phyloP scores from a whole-genome alignment of 2,888 invertebrate species.

The Agrochola circellaris region DNA sequence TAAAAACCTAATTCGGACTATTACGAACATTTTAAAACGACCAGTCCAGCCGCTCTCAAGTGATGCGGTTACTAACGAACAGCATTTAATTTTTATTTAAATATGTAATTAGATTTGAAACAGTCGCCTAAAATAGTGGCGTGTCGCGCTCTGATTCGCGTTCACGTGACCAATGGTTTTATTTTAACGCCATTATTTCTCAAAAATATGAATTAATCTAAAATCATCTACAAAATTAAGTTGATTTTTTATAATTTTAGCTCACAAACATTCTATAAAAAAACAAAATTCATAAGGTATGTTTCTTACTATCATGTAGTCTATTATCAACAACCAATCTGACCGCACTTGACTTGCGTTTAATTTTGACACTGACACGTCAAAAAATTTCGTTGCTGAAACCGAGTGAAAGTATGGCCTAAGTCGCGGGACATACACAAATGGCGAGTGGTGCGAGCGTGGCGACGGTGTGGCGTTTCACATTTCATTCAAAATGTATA shows the following conservation, averaged over 20 bases:
- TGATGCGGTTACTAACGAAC: not conserved
- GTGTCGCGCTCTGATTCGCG: not conserved
- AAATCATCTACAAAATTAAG: not conserved
- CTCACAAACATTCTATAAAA: not conserved
- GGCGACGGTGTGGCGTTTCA: too few relatives aligned
- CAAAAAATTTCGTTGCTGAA: too few relatives aligned
- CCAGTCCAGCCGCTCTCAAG: not conserved
- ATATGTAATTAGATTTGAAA: not conserved
- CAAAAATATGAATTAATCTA: not conserved
- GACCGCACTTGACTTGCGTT: too few relatives aligned
- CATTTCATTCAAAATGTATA: too few relatives aligned
- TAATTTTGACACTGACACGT: too few relatives aligned
- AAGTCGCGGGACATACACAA: too few relatives aligned
- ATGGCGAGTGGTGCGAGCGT: too few relatives aligned
- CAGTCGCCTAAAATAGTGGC: not conserved
- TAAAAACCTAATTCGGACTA: not conserved
- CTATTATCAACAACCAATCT: not conserved
- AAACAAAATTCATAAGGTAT: not conserved
- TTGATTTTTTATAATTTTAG: not conserved
- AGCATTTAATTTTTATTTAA: not conserved
- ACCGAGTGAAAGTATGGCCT: not conserved
- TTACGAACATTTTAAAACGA: not conserved
- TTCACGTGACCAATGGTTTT: not conserved
- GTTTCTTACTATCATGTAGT: not conserved
- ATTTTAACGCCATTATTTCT: conserved; percentile 3